phyloP scores from a whole-genome alignment of 2,113 vertebrate species.

The Zosterops japonicus region DNA sequence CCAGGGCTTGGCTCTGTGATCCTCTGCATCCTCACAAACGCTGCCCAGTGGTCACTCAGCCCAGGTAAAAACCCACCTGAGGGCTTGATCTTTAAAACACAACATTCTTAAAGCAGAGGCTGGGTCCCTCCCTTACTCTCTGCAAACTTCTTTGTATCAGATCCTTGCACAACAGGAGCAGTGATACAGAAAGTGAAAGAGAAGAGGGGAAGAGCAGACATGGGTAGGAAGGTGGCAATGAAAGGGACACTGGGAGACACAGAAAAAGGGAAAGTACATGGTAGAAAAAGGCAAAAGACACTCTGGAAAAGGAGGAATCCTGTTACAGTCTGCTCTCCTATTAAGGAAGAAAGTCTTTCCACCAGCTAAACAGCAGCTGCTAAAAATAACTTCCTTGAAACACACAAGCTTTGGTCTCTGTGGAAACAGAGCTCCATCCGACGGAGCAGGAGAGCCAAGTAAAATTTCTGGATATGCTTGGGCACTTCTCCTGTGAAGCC shows the following conservation, averaged over 20 bases:
- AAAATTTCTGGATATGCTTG: not conserved
- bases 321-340: not conserved
- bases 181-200: not conserved
- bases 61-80: not conserved
- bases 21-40: accelerated
- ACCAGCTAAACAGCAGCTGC: conserved; percentile 18
- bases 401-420: conserved; percentile 22
- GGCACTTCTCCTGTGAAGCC: not conserved
- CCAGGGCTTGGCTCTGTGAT: not conserved
- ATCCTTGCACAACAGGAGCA: not conserved
- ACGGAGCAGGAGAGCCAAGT: not conserved
- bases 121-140: not conserved
- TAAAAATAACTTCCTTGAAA: conserved; percentile 60
- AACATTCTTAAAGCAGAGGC: not conserved
- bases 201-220: not conserved
- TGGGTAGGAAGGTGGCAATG: accelerated
- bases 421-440: conserved; percentile 12
- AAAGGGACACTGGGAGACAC: not conserved
- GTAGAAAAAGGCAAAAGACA: not conserved
- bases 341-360: conserved; percentile 46
- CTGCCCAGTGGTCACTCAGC: not conserved
- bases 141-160: not conserved
- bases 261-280: not conserved
- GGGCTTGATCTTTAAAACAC: not conserved
- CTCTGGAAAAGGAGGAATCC: not conserved